phyloP scores from a whole-genome alignment of 2,113 vertebrate genomes.

The Pithys albifrons region DNA sequence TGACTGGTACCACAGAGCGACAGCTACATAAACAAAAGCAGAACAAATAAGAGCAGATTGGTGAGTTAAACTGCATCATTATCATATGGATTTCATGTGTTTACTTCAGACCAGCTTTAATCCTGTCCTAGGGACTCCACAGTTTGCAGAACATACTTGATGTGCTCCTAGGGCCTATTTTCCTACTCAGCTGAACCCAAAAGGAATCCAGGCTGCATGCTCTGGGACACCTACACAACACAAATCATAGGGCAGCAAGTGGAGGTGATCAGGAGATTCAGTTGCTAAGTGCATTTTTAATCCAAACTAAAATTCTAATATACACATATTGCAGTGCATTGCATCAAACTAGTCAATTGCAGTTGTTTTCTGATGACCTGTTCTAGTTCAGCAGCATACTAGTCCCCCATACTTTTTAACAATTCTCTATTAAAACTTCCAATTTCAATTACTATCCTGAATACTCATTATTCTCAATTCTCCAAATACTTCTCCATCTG shows the following conservation, averaged over 20 bases:
- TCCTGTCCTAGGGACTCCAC: background rate
- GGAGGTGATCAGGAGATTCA: background rate
- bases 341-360: background rate
- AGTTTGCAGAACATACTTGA: background rate
- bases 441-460: background rate
- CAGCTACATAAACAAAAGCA: background rate
- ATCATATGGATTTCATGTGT: background rate
- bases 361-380: background rate
- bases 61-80: background rate
- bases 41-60: background rate
- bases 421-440: background rate
- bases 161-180: background rate
- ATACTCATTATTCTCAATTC: background rate
- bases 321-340: background rate
- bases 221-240: background rate
- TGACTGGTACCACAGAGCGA: background rate
- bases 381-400: background rate
- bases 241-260: background rate
- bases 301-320: background rate
- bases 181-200: background rate
- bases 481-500: background rate
- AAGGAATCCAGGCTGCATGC: background rate
- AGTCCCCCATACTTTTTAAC: background rate
- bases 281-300: background rate
- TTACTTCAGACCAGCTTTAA: background rate